Percentiles rank a stretch among this genome's conserved stretches.
phyloP scores from a whole-genome alignment of 37 sponge, comb jelly and placozoan genomes.

The Cliona cf. orientalis region DNA sequence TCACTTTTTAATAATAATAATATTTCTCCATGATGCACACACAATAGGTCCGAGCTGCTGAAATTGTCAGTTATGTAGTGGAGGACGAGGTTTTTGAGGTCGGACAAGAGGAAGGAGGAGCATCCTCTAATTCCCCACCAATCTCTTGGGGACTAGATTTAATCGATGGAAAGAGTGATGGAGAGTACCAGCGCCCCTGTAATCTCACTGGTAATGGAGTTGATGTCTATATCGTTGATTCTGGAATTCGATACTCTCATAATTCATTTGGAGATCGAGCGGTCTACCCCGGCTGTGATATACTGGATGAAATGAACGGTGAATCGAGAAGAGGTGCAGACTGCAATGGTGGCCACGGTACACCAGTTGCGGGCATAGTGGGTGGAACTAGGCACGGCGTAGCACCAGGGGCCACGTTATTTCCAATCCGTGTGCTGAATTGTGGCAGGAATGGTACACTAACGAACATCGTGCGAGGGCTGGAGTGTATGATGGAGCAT shows the following conservation, averaged over 20 bases:
- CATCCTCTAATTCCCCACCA: background rate
- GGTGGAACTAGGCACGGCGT: constrained; percentile 66
- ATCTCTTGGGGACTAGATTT: constrained; percentile 73
- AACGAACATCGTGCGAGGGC: constrained; percentile 36
- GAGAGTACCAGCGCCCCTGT: constrained; percentile 42
- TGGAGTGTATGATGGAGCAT: constrained; percentile 61
- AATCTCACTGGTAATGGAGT: constrained; percentile 74
- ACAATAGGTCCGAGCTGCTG: too few species aligned
- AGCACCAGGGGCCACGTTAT: constrained; percentile 65
- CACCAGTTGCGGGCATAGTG: constrained; percentile 67
- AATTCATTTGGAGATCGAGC: constrained; percentile 47
- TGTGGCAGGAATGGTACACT: constrained; percentile 31
- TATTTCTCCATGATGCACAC: too few species aligned
- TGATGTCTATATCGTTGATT: constrained; percentile 81
- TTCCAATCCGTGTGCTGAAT: constrained; percentile 62
- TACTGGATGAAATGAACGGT: constrained; percentile 1
- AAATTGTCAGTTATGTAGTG: constrained; percentile 54
- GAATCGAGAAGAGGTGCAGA: constrained; percentile 30
- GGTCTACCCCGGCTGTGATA: constrained; percentile 54
- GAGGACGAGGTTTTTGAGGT: constrained; percentile 38
- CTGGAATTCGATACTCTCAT: constrained; percentile 67
- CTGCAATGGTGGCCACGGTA: constrained; percentile 78
- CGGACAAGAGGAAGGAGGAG: background rate
- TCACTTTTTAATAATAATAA: too few species aligned
- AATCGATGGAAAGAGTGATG: constrained; percentile 49